Base-by-base conservation (phyloP, 2,113 vertebrate genomes). In the Corythaixoides concolor region DNA sequence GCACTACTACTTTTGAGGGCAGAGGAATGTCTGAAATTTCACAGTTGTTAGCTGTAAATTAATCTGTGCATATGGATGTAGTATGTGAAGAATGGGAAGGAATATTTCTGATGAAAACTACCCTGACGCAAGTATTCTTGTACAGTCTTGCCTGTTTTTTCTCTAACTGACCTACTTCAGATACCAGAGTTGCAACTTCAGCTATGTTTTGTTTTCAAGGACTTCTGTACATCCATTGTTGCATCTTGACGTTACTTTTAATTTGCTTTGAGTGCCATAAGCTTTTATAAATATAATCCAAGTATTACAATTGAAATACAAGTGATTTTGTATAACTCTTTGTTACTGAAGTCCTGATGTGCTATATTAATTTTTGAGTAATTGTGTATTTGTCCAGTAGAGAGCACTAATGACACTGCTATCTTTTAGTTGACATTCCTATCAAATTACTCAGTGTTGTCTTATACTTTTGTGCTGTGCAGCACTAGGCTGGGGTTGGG, bases 301-400 rank as follows among this genome's bases (percentile, higher is more conserved):
- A 41, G 16, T 27, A 35, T 45, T 80, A 39, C 28, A 32, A 22
- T 59, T 47, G 70, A 69, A 89, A 35, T 67, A 27, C 0, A 3
- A 26, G 14, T 64, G 14, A 10, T 3, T 73, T 83, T 80, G 39
- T 39, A 9, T 7, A 50, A 11, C 2, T 7, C 27, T 58, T 33
- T 4, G 4, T 79, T 89, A 27, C 41, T 83, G 32, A 58, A 28
- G 37, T 64, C 22, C 58, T 66, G 52, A 21, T 56, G 49, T 49
- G 39, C 55, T n/a, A 0, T 55, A 28, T 73, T 77, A 26, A 52
- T 85, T 89, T 69, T 55, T 62, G 12, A 91, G 91, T 83, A 89
- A 90, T 94, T 93, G 69, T 12, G 27, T 73, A 30, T 82, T 89
- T 93, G 77, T 93, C 93, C 96, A 94, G 83, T 55, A 95, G 96